phyloP scores from a whole-genome alignment of 1,140 invertebrate genomes.

The Drosophila santomea region DNA sequence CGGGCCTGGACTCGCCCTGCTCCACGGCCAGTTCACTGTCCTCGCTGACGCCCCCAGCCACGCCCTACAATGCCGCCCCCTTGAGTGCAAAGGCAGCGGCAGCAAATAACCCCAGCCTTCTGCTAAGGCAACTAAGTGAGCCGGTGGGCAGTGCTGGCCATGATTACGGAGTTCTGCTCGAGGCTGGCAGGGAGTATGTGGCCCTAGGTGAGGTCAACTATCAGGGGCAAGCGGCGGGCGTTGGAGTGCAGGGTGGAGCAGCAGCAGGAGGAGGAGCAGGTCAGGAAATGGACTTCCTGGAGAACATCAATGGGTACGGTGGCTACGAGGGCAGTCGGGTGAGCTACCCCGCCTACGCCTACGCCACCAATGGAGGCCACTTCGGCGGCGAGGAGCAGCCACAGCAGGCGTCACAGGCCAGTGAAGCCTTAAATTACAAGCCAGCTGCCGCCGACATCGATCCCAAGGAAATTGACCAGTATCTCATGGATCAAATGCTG shows the following conservation, averaged over 20 bases:
- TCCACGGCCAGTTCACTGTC: conserved; percentile 76
- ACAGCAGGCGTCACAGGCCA: conserved; percentile 64
- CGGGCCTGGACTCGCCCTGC: conserved; percentile 77
- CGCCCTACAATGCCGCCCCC: conserved; percentile 59
- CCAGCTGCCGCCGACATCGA: conserved; percentile 71
- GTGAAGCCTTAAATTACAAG: conserved; percentile 80
- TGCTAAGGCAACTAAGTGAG: conserved; percentile 68
- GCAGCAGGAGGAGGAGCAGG: conserved; percentile 1
- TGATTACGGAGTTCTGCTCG: conserved; percentile 69
- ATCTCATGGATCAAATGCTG: conserved; percentile 84
- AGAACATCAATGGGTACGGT: conserved; percentile 61
- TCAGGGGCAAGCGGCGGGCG: conserved; percentile 13
- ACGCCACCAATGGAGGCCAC: conserved; percentile 40
- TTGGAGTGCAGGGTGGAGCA: not conserved
- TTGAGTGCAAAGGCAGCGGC: conserved; percentile 14
- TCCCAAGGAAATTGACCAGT: conserved; percentile 84
- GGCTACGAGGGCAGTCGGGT: conserved; percentile 45
- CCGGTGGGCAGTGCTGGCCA: conserved; percentile 33
- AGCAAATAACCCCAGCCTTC: conserved; percentile 46
- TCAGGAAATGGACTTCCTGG: conserved; percentile 72
- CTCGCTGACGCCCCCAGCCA: conserved; percentile 80
- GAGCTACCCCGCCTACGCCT: conserved; percentile 50
- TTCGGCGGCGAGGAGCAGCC: conserved; percentile 16
- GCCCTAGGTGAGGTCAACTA: conserved; percentile 66
- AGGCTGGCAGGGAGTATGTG: conserved; percentile 71